Conservation (phyloP, 1,140 invertebrate species). For the Chironomus striatipennis region DNA sequence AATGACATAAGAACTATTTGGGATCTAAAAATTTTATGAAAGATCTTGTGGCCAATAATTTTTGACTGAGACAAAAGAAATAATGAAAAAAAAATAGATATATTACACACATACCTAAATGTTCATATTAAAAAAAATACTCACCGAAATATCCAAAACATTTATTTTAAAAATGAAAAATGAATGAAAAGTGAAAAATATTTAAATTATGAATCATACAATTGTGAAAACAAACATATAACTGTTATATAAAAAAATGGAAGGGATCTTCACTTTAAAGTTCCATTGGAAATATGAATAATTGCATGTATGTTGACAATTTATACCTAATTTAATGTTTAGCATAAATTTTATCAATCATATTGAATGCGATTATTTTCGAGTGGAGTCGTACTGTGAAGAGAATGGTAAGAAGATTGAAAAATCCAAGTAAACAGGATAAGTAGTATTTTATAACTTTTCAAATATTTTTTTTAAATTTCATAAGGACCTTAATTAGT, state of each 20-base stretch:
- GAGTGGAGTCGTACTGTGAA: neutral
- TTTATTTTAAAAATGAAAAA: neutral
- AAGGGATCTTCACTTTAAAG: neutral
- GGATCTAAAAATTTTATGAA: neutral
- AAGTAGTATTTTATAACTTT: neutral
- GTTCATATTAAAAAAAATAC: neutral
- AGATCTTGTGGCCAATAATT: slow-evolving; percentile 1
- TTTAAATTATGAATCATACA: neutral
- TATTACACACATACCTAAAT: neutral
- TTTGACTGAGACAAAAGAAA: neutral
- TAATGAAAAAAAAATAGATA: too few species aligned
- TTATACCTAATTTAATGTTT: too few species aligned
- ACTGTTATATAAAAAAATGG: too few species aligned
- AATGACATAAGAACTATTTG: neutral
- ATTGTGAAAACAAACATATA: neutral
- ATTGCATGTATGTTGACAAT: neutral
- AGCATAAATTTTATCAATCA: too few species aligned
- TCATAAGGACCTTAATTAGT: too few species aligned
- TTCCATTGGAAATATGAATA: slow-evolving; percentile 10
- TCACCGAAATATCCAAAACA: neutral
- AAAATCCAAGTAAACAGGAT: slow-evolving; percentile 11
- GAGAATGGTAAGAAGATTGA: neutral
- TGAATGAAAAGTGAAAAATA: neutral
- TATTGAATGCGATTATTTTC: neutral
- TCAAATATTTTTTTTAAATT: too few species aligned